A percentile compares a stretch with the other conserved stretches of the same genome.
phyloP scores from a whole-genome alignment of 2,113 vertebrate species.

The Morone saxatilis region DNA sequence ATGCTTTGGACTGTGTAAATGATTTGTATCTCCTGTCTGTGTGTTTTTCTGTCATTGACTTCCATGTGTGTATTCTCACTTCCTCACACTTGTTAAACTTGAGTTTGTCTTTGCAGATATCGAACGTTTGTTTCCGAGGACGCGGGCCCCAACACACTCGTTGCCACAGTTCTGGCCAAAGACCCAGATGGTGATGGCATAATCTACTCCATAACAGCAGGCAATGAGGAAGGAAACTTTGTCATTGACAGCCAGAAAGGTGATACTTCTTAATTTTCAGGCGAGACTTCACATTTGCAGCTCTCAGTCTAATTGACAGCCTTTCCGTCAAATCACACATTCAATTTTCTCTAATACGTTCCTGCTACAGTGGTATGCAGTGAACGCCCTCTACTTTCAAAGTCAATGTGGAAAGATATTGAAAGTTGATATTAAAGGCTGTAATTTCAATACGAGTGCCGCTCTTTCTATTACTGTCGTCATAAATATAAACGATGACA shows the following conservation, averaged over 20 bases:
- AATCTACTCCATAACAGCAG: slow-evolving; percentile 87
- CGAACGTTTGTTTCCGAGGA: slow-evolving; percentile 93
- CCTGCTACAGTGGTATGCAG: not conserved
- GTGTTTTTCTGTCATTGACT: slow-evolving; percentile 21
- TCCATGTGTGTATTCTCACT: slow-evolving; percentile 19
- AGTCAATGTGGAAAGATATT: slow-evolving; percentile 58
- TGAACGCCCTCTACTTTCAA: slow-evolving; percentile 59
- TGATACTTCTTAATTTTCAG: slow-evolving; percentile 72
- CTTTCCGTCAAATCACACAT: slow-evolving; percentile 63
- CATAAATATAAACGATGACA: slow-evolving; percentile 61
- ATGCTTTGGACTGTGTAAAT: slow-evolving; percentile 58
- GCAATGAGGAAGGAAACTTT: slow-evolving; percentile 90
- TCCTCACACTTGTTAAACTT: slow-evolving; percentile 6
- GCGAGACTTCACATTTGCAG: slow-evolving; percentile 40
- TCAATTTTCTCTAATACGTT: slow-evolving; percentile 58
- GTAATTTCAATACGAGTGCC: slow-evolving; percentile 37
- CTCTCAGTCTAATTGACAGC: slow-evolving; percentile 67
- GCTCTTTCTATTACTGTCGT: slow-evolving; percentile 50
- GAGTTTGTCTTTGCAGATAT: slow-evolving; percentile 83
- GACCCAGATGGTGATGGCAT: slow-evolving; percentile 93
- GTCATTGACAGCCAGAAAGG: slow-evolving; percentile 93
- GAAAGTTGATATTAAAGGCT: slow-evolving; percentile 62
- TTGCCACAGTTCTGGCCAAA: slow-evolving; percentile 91
- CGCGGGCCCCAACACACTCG: slow-evolving; percentile 90
- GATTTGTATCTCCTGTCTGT: slow-evolving; percentile 45